phyloP scores from a whole-genome alignment of 2,113 vertebrate species.

The Microcebus tavaratra region DNA sequence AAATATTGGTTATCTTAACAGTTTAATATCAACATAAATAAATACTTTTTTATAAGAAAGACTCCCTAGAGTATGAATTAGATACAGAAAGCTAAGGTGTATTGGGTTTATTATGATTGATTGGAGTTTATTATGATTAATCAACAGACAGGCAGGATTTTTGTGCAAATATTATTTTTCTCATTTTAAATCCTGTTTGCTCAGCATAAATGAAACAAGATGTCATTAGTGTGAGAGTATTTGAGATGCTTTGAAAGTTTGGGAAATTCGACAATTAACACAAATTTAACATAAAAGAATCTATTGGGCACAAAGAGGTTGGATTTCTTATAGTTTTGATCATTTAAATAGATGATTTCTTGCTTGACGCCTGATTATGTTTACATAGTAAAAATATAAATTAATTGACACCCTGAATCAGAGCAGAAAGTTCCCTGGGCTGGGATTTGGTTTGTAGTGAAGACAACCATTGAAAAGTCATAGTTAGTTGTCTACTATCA shows the following conservation, averaged over 20 bases:
- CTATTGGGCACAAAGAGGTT: constrained; percentile 37
- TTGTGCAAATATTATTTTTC: constrained; percentile 79
- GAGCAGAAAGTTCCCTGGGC: background rate
- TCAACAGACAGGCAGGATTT: constrained; percentile 76
- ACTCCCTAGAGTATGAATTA: constrained; percentile 28
- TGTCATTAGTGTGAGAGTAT: constrained; percentile 67
- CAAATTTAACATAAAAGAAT: background rate
- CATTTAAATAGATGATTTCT: constrained; percentile 7
- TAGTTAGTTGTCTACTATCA: background rate
- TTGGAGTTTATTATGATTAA: constrained; percentile 60
- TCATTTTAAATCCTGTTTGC: constrained; percentile 77
- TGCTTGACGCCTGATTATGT: background rate
- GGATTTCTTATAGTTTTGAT: constrained; percentile 14
- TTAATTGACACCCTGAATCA: background rate
- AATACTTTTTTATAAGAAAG: background rate
- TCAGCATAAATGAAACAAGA: constrained; percentile 72
- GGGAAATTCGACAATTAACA: background rate
- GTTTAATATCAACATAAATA: constrained; percentile 62
- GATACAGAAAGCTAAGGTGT: constrained; percentile 1
- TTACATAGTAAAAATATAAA: constrained; percentile 14
- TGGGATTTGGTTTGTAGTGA: background rate
- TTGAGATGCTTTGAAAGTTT: constrained; percentile 53
- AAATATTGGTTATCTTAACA: constrained; percentile 60
- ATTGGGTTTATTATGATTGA: constrained; percentile 70
- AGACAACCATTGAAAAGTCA: background rate